Conservation (phyloP, 2,113 vertebrate species). For the Percina caprodes region DNA sequence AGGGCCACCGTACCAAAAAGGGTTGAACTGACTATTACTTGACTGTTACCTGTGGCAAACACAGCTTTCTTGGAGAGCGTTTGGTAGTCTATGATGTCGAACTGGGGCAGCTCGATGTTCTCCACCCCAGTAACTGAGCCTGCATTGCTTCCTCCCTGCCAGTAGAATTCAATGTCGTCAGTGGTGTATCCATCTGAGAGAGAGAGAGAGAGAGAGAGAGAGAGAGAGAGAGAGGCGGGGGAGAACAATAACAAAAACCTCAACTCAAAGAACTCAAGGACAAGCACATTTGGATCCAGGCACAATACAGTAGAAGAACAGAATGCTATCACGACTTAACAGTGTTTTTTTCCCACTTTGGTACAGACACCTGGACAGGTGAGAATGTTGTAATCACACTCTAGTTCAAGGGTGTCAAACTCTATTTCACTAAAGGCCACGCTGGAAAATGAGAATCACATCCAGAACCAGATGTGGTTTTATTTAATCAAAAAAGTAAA, state of each 20-base stretch:
- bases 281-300: background rate
- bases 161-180: slow-evolving; percentile 97
- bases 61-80: slow-evolving; percentile 93
- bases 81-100: slow-evolving; percentile 94
- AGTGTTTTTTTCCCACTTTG: background rate
- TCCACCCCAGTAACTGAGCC: slow-evolving; percentile 92
- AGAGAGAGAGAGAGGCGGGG: slow-evolving; percentile 26
- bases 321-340: background rate
- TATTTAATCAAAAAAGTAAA: too few relatives aligned
- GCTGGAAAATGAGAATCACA: too few relatives aligned
- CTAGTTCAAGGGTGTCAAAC: background rate
- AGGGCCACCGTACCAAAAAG: background rate
- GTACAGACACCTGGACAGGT: background rate
- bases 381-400: background rate
- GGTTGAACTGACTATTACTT: background rate
- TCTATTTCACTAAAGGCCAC: too few relatives aligned
- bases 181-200: slow-evolving; percentile 94
- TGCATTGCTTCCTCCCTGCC: slow-evolving; percentile 90
- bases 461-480: too few relatives aligned
- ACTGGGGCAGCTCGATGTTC: slow-evolving; percentile 95
- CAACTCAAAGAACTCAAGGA: background rate
- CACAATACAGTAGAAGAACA: background rate
- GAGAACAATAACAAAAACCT: background rate
- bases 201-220: too few relatives aligned
- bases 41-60: slow-evolving; percentile 90